Evolutionary conservation across 2,888 invertebrate genomes (phyloP).

Genomic region (Siphlonurus alternatus): DNA sequence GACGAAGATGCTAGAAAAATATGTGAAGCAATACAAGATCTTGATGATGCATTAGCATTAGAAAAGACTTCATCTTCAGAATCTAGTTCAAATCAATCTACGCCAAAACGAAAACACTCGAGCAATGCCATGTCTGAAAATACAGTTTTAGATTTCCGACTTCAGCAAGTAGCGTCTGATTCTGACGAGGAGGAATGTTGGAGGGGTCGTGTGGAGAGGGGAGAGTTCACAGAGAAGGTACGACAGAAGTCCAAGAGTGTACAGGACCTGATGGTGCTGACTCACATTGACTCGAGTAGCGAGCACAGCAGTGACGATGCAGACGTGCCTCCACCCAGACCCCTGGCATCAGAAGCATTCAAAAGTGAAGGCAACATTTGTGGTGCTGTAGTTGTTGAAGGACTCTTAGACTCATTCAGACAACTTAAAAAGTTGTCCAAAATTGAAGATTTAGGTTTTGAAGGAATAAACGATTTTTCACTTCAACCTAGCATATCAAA

Average conservation of each 20-base stretch:
- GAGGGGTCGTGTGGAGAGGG: conserved; percentile 38
- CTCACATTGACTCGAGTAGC: conserved; percentile 40
- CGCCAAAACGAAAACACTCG: conserved; percentile 3
- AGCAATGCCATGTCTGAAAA: conserved; percentile 9
- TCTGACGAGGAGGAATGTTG: conserved; percentile 39
- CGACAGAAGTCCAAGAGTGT: conserved; percentile 47
- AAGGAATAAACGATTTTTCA: background rate
- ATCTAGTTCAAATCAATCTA: conserved; percentile 8
- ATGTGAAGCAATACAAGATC: conserved; percentile 43
- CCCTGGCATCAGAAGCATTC: conserved; percentile 18
- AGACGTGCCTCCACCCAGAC: background rate
- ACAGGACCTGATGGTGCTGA: conserved; percentile 46
- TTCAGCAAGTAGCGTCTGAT: conserved; percentile 20
- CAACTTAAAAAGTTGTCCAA: background rate
- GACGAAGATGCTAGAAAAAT: conserved; percentile 39
- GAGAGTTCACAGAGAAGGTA: conserved; percentile 38
- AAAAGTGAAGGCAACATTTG: conserved; percentile 39
- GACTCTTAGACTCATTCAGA: conserved; percentile 1
- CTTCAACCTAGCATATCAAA: background rate
- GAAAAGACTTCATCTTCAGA: conserved; percentile 33
- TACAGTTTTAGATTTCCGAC: conserved; percentile 23
- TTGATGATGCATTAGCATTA: conserved; percentile 42
- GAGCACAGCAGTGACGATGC: conserved; percentile 17
- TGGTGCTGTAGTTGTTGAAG: conserved; percentile 21
- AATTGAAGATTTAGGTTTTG: background rate